These are phyloP conservation scores for Electrophaes corylata DNA, from an alignment of 2,888 invertebrate genomes.

Conservation along the genomic window DNA sequence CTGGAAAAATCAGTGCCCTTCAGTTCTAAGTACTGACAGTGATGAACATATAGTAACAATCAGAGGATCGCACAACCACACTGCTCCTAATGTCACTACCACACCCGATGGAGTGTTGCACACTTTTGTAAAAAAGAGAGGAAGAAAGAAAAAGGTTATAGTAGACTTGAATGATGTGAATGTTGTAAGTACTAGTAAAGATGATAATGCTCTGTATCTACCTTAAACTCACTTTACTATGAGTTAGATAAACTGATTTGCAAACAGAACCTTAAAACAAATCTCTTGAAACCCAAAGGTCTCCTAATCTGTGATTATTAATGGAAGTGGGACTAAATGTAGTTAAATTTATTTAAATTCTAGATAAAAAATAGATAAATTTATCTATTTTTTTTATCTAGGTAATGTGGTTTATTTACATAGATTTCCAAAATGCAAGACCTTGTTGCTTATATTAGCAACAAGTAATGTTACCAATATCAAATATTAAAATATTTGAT, in stretches of 20 bases:
- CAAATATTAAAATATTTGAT: no score
- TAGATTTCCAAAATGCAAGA: no score
- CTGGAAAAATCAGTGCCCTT: constrained; percentile 45
- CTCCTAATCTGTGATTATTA: no score
- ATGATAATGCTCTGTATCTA: constrained; percentile 10
- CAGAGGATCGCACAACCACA: constrained; percentile 53
- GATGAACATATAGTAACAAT: constrained; percentile 53
- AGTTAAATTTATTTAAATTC: no score
- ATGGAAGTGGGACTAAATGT: no score
- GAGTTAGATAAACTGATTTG: not conserved
- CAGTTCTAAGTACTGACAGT: constrained; percentile 49
- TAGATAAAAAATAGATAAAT: no score
- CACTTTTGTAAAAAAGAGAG: constrained; percentile 12
- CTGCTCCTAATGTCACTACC: constrained; percentile 44
- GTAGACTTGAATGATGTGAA: constrained; percentile 13
- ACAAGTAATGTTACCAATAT: no score
- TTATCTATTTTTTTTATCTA: no score
- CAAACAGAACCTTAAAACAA: not conserved
- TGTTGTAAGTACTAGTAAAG: not conserved
- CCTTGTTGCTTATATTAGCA: no score
- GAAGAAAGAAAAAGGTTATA: constrained; percentile 17
- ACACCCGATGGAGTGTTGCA: constrained; percentile 48
- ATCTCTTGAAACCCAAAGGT: no score
- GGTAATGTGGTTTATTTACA: no score
- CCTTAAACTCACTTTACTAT: constrained; percentile 7